Base-by-base conservation (phyloP, 2,797 vertebrate species). In the Cyprinella venusta region DNA sequence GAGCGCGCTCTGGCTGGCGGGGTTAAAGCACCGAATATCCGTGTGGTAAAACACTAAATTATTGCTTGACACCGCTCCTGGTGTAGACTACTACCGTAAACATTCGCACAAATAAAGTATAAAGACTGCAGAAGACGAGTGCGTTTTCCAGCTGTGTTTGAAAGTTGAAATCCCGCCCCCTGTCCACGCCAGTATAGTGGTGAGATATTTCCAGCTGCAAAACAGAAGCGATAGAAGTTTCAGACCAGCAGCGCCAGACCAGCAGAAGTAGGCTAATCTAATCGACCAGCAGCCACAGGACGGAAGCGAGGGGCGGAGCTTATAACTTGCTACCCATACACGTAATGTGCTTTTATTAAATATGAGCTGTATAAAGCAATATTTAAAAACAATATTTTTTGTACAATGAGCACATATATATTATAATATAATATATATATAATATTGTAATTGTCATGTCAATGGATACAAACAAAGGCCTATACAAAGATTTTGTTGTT, bases 81-180 rank as follows among this genome's bases (percentile, higher is more conserved):
- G n/a, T n/a, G 40, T 64, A 40, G 8, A 1, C 8, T 40, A 78
- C 10, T 63, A 40, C 5, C n/a, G 24, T 19, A 33, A 61, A 81
- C 63, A 50, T 1, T 40, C 56, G 16, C 2, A 54, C 16, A 40
- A 63, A 38, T n/a, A 42, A 2, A 54, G 18, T 7, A 50, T 15
- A 21, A 38, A 64, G n/a, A 16, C 30, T 67, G 21, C 16, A 33
- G 1, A 26, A 52, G 5, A 5, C 67, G 26, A 50, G 13, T 6
- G 59, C 9, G 33, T 75, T 52, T 9, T n/a, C 9, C 30, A 42
- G 33, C 36, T 6, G 48, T 16, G 80, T 56, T 82, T 76, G 45
- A 76, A 82, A 75, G 71, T 82, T 30, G 42, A 82, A 64, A 75
- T 75, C 80, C 70, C 80, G 63, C 78, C 80, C 80, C 71, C 16